A percentile compares a stretch with the other conserved stretches of the same genome.
These are phyloP conservation scores for Eleginops maclovinus DNA, from an alignment of 2,113 vertebrate species.

Conservation along the genomic window DNA sequence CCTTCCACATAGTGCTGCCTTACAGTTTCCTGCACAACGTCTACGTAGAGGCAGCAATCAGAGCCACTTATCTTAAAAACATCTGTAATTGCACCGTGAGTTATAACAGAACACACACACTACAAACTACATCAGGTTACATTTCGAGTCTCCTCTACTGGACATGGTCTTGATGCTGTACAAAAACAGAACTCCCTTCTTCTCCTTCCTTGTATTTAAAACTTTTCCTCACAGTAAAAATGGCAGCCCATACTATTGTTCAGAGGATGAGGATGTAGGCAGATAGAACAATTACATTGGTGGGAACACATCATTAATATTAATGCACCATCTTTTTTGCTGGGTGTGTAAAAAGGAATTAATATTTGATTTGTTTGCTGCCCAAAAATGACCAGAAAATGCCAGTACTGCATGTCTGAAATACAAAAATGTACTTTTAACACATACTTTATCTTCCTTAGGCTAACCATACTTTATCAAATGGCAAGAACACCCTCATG, in stretches of 20 bases:
- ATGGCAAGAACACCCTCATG: neutral
- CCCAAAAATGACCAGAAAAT: neutral
- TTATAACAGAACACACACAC: conserved; percentile 33
- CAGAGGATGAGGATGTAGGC: neutral
- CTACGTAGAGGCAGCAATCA: conserved; percentile 88
- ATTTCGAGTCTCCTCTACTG: neutral
- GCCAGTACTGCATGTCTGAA: neutral
- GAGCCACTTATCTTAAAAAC: conserved; percentile 82
- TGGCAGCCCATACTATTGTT: neutral
- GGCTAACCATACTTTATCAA: conserved; percentile 34
- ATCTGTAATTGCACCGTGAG: conserved; percentile 89
- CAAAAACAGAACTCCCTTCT: neutral
- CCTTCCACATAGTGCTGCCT: conserved; percentile 90
- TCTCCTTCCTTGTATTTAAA: neutral
- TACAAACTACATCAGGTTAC: neutral
- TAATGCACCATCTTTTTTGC: neutral
- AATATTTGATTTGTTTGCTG: neutral
- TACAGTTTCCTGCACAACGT: conserved; percentile 87
- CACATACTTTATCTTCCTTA: conserved; percentile 13
- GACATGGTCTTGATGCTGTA: neutral
- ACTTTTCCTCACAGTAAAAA: neutral
- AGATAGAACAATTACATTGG: no score
- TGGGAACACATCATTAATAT: neutral
- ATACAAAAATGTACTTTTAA: neutral
- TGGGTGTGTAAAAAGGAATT: neutral